phyloP scores from a whole-genome alignment of 2,113 vertebrate genomes.

The Ictalurus furcatus region DNA sequence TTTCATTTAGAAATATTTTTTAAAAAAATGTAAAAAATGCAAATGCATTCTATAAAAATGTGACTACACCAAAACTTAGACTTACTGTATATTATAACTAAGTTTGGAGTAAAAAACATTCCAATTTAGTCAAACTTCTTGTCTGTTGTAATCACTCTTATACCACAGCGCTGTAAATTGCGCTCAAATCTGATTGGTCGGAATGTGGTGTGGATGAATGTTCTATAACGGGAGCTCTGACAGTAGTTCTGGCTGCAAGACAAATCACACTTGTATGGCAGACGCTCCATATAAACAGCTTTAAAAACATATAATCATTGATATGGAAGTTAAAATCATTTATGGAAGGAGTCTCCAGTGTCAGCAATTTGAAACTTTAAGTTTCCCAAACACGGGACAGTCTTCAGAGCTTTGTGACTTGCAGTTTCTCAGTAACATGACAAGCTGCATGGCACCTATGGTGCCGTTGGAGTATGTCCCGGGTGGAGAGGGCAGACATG shows the following conservation, averaged over 20 bases:
- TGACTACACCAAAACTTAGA: not conserved
- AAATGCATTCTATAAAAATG: not conserved
- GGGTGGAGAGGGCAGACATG: constrained; percentile 85
- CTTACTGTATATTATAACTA: not conserved
- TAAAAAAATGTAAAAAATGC: not conserved
- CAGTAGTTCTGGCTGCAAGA: too few relatives aligned
- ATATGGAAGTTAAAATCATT: not conserved
- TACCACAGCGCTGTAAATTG: not conserved
- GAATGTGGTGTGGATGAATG: not conserved
- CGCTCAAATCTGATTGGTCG: not conserved
- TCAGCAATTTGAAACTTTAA: not conserved
- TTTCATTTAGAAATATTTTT: not conserved
- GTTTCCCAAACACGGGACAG: not conserved
- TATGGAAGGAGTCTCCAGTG: not conserved
- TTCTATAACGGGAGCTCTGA: not conserved
- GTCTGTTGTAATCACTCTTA: not conserved
- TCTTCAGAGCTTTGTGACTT: not conserved
- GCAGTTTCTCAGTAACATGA: not conserved
- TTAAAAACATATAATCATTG: not conserved
- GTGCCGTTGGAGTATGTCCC: constrained; percentile 88
- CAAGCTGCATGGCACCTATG: constrained; percentile 68
- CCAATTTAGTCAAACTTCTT: not conserved
- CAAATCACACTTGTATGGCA: too few relatives aligned
- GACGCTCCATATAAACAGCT: too few relatives aligned
- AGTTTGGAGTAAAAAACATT: not conserved